Evolutionary conservation across 2,113 vertebrate species (phyloP).

Genomic region (Phrynocephalus versicolor): DNA sequence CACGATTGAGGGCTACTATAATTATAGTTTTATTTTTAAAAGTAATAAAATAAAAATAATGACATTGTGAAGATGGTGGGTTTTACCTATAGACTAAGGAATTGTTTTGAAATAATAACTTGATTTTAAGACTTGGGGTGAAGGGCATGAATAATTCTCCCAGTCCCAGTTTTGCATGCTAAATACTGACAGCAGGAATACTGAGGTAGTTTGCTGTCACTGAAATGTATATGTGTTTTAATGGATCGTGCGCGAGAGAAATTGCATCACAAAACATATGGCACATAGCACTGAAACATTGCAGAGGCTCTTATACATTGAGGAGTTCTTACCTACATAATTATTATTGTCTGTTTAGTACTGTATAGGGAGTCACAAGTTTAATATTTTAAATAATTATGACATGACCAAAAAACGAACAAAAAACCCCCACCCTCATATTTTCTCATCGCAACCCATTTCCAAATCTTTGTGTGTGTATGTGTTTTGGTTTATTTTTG

Average conservation of each 20-base stretch:
- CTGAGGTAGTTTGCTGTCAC: neutral
- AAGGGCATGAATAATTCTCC: neutral
- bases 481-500: no score
- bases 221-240: neutral
- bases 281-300: neutral
- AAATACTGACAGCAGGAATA: neutral
- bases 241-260: neutral
- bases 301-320: slow-evolving; percentile 14
- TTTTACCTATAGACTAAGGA: neutral
- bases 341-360: neutral
- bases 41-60: no score
- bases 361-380: neutral
- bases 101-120: neutral
- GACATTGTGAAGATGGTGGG: no score
- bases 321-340: neutral
- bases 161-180: neutral
- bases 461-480: neutral
- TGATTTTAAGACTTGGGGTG: neutral
- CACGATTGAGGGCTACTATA: no score
- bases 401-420: neutral
- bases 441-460: neutral
- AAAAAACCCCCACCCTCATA: no score
- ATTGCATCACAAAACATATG: neutral
- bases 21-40: no score
- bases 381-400: neutral